Percentiles rank a stretch among this genome's conserved stretches.
These are phyloP conservation scores for Gnatocerus cornutus DNA, from an alignment of 2,888 invertebrate genomes.

Conservation along the genomic window DNA sequence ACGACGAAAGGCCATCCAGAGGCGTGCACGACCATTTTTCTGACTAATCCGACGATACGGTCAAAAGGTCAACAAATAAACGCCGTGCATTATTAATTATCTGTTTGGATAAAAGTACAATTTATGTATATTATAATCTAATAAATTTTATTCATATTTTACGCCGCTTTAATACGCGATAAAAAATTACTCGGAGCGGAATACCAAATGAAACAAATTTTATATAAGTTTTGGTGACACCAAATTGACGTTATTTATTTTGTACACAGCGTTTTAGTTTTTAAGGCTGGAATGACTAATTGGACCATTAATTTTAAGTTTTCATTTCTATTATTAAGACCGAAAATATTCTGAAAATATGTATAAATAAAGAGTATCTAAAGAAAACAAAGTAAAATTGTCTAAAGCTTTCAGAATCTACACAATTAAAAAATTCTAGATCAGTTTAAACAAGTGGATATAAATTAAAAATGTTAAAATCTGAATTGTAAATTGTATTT, in stretches of 20 bases:
- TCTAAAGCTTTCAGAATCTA: too few relatives aligned
- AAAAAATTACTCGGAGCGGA: background rate
- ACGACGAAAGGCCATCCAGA: constrained; percentile 5
- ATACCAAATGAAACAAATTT: background rate
- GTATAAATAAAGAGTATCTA: too few relatives aligned
- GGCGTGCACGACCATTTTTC: constrained; percentile 21
- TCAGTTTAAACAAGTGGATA: too few relatives aligned
- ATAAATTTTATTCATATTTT: constrained; percentile 8
- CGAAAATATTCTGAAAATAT: too few relatives aligned
- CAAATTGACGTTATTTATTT: background rate
- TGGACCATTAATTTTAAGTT: too few relatives aligned
- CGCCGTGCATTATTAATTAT: constrained; percentile 9
- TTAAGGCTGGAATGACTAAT: too few relatives aligned
- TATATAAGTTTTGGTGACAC: background rate
- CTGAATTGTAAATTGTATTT: too few relatives aligned
- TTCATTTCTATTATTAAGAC: too few relatives aligned
- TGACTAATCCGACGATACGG: constrained; percentile 3
- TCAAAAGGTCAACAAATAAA: constrained; percentile 13
- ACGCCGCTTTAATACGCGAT: background rate
- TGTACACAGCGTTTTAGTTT: too few relatives aligned
- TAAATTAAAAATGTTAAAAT: too few relatives aligned
- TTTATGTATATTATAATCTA: constrained; percentile 11
- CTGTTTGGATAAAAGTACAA: constrained; percentile 4
- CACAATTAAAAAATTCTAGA: too few relatives aligned
- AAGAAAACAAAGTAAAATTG: too few relatives aligned